Conservation (phyloP, 1,140 invertebrate species). For the Temnothorax longispinosus region DNA sequence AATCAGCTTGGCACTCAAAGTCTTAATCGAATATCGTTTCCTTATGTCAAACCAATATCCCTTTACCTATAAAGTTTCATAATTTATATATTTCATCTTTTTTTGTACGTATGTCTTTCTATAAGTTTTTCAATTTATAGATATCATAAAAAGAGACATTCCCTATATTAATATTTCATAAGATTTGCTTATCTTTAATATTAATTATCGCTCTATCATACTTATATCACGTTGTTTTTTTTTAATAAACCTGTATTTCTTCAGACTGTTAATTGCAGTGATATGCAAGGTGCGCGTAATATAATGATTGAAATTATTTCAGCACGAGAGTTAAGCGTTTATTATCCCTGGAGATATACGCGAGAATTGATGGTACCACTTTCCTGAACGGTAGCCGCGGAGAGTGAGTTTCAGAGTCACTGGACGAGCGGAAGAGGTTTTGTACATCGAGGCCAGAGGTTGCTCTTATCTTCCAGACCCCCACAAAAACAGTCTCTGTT, state of each 20-base stretch:
- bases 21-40: background rate
- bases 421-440: slow-evolving; percentile 81
- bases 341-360: background rate
- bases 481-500: slow-evolving; percentile 81
- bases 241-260: background rate
- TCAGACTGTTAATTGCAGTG: background rate
- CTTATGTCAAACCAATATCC: background rate
- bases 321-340: background rate
- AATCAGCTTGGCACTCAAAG: too few relatives aligned
- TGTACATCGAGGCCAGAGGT: slow-evolving; percentile 78
- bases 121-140: background rate
- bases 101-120: background rate
- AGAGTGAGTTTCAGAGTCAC: slow-evolving; percentile 46
- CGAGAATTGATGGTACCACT: background rate
- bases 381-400: slow-evolving; percentile 60
- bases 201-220: background rate
- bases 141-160: background rate
- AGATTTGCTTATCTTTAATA: background rate
- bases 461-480: slow-evolving; percentile 74
- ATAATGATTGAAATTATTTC: background rate
- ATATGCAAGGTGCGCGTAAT: background rate
- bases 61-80: background rate
- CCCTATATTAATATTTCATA: slow-evolving; percentile 31
- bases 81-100: background rate
- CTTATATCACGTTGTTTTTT: background rate